phyloP scores from a whole-genome alignment of 2,888 invertebrate species.

The Apodemia hepburni region DNA sequence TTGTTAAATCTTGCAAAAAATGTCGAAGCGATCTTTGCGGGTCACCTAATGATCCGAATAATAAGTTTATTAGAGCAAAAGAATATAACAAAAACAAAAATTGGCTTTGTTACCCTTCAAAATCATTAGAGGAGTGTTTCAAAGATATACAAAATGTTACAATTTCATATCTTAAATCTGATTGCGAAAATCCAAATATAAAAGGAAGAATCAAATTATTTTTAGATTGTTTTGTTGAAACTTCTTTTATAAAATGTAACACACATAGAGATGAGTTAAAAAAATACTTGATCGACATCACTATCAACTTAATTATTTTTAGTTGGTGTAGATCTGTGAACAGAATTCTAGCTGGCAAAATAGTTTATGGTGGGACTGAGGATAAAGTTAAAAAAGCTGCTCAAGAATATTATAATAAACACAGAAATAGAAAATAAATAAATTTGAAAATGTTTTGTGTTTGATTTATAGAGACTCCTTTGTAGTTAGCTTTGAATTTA shows the following conservation, averaged over 20 bases:
- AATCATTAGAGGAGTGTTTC: background rate
- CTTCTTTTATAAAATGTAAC: background rate
- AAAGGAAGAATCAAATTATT: constrained; percentile 1
- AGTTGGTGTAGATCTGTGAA: constrained; percentile 1
- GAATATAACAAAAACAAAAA: constrained; percentile 5
- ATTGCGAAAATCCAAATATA: background rate
- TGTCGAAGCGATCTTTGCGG: too few species aligned
- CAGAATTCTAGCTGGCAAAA: background rate
- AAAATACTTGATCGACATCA: background rate
- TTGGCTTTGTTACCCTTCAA: background rate
- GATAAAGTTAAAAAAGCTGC: too few species aligned
- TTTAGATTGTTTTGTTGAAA: background rate
- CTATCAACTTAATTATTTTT: background rate
- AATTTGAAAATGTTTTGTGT: background rate
- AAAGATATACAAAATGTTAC: background rate
- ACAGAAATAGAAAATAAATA: constrained; percentile 1
- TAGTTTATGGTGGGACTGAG: background rate
- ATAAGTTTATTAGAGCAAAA: background rate
- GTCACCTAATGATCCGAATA: background rate
- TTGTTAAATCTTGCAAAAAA: background rate
- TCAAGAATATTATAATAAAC: background rate
- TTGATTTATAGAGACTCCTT: background rate
- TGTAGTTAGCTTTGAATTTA: background rate
- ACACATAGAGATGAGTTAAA: background rate
- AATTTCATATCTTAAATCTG: background rate